phyloP scores from a whole-genome alignment of 2,888 invertebrate species.

The Drosophila paucipuncta region DNA sequence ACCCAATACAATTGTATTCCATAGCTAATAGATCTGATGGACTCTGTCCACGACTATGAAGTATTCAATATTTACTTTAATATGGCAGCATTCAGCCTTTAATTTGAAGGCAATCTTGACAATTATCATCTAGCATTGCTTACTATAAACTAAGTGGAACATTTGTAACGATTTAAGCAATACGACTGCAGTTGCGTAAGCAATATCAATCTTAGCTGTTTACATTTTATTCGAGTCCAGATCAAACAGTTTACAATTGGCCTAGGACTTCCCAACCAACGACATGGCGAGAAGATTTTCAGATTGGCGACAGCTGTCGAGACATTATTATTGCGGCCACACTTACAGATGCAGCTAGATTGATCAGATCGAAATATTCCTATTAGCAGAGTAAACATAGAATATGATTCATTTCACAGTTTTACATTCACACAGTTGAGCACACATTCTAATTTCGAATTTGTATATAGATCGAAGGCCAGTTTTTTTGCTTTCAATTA shows the following conservation, averaged over 20 bases:
- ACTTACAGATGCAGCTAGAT: background rate
- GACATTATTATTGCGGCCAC: constrained; percentile 1
- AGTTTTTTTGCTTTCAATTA: background rate
- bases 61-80: background rate
- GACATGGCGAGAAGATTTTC: background rate
- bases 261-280: background rate
- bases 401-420: background rate
- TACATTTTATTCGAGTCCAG: constrained; percentile 1
- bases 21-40: background rate
- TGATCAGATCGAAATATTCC: constrained; percentile 2
- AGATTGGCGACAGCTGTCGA: background rate
- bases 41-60: background rate
- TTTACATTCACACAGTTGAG: background rate
- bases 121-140: background rate
- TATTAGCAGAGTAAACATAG: constrained; percentile 1
- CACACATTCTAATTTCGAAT: background rate
- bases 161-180: background rate
- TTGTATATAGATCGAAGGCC: background rate
- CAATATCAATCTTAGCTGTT: background rate
- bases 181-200: background rate
- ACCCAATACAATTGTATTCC: background rate
- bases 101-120: background rate
- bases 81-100: background rate
- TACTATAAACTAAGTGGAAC: background rate
- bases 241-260: constrained; percentile 3